Conservation (phyloP, 2,797 vertebrate species). For the Chrysocyon brachyurus region DNA sequence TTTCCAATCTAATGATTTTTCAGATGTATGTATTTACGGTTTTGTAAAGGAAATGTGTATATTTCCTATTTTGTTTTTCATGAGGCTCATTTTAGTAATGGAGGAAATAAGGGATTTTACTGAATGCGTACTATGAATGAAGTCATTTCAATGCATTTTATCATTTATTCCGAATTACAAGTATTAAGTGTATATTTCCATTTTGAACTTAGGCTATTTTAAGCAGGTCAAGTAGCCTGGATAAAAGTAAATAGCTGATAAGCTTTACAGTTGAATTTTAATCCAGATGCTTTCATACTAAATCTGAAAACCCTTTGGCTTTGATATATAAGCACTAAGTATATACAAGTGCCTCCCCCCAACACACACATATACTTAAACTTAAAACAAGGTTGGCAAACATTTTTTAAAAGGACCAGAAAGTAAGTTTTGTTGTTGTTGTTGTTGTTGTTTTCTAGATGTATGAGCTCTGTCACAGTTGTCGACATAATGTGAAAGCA, state of each 20-base stretch:
- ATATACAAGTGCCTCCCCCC: fast-evolving
- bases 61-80: neutral
- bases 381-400: neutral
- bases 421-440: neutral
- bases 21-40: neutral
- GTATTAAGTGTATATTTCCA: neutral
- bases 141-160: neutral
- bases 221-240: neutral
- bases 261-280: neutral
- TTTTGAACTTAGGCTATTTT: neutral
- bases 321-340: neutral
- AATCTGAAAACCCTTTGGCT: neutral
- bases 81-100: neutral
- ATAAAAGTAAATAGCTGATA: neutral
- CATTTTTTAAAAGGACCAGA: neutral
- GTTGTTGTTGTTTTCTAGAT: no score
- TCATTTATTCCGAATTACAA: neutral
- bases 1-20: neutral
- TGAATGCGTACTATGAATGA: neutral
- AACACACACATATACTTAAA: neutral
- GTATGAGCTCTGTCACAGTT: neutral
- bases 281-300: neutral
- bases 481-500: neutral
- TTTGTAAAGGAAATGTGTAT: neutral
- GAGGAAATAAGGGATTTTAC: neutral